Evolutionary conservation across 2,888 invertebrate species (phyloP), one percentile per base, ranked within the genome.

Genomic region (Euzetes globulus): DNA sequence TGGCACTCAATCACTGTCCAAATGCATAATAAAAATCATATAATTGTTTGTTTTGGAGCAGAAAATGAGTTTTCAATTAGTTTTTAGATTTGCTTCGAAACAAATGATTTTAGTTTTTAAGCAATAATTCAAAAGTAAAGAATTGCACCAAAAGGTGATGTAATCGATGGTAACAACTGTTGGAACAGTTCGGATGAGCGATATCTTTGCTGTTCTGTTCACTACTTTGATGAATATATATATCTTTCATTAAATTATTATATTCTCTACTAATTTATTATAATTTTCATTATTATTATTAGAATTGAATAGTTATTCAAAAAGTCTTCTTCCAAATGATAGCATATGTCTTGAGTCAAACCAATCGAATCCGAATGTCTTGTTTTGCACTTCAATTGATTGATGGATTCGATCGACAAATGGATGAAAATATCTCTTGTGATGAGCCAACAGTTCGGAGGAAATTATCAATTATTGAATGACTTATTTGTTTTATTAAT

Each of bases 1-100:
- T 65, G 65, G 65, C 65, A 65, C 65, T 65, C 65, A 65, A 65
- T 65, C 65, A 65, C 65, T 52, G 65, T 65, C 65, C 65, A 37
- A 60, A 65, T 65, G 65, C 65, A 65, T 65, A 65, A 65, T 65
- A 65, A 65, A 65, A 65, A 65, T 65, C n/a, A 65, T 29, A 63
- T 27, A 33, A 29, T 33, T 27, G n/a, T 65, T 33, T 25, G 15
- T 65, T 65, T 37, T 37, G 65, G 65, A 65, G 37, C 65, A 65
- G 65, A 41, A 29, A 29, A 37, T 65, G 65, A 65, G 65, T 65
- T 37, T n/a, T 60, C 11, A 11, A 65, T 29, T 60, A 6, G 52
- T 52, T 52, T 60, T 60, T 13, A 25, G 27, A 29, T 60, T 33
- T 60, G 60, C 15, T 60, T 60, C 22, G 22, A 11, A 22, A 22